phyloP scores from a whole-genome alignment of 2,113 vertebrate genomes.

The Seriola aureovittata region DNA sequence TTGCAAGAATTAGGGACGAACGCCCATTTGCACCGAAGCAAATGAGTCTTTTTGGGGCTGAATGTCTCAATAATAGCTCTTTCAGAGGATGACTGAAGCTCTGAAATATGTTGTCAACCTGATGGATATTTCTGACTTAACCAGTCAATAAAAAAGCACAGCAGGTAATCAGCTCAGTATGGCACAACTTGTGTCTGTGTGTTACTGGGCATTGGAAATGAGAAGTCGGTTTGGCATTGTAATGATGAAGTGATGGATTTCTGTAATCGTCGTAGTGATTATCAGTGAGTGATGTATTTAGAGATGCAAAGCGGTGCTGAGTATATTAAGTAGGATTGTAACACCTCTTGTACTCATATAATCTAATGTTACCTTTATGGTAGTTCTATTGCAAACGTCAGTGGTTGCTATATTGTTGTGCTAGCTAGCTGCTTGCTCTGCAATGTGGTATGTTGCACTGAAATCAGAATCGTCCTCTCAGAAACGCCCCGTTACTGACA shows the following conservation, averaged over 20 bases:
- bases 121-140: constrained; percentile 5
- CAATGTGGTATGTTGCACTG: constrained; percentile 75
- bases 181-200: constrained; percentile 84
- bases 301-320: constrained; percentile 53
- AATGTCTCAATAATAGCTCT: constrained; percentile 57
- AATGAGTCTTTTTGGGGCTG: constrained; percentile 50
- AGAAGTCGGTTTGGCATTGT: constrained; percentile 16
- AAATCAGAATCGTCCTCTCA: constrained; percentile 63
- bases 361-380: constrained; percentile 68
- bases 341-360: constrained; percentile 67
- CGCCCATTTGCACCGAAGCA: constrained; percentile 30
- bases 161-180: constrained; percentile 63
- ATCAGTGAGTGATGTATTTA: constrained; percentile 61
- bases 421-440: constrained; percentile 78
- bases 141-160: constrained; percentile 1
- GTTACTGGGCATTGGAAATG: constrained; percentile 58
- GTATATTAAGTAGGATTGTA: constrained; percentile 69
- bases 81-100: constrained; percentile 19
- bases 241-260: constrained; percentile 31
- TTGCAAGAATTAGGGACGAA: constrained; percentile 42
- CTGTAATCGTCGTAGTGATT: constrained; percentile 58
- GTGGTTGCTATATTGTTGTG: constrained; percentile 73
- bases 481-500: constrained; percentile 38
- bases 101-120: constrained; percentile 15
- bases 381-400: constrained; percentile 71